These are phyloP conservation scores for Sceliomorpha sp. DNA, from an alignment of 2,888 invertebrate genomes.

Conservation along the genomic window DNA sequence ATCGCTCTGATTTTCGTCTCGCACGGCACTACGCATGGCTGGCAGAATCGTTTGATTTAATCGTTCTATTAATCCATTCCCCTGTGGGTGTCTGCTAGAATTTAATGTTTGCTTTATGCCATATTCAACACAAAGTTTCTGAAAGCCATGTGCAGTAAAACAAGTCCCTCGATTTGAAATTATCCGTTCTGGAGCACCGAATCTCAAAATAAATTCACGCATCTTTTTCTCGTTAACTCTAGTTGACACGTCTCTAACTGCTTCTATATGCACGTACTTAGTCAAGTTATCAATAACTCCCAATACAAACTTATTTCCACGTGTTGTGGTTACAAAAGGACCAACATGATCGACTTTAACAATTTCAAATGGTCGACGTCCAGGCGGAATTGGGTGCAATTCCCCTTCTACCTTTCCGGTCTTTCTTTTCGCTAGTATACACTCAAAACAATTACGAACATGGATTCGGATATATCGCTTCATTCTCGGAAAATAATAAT, in stretches of 20 bases:
- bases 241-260: slow-evolving; percentile 25
- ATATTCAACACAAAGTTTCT: slow-evolving; percentile 27
- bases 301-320: slow-evolving; percentile 43
- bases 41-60: slow-evolving; percentile 40
- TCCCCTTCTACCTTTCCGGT: slow-evolving; percentile 42
- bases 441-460: slow-evolving; percentile 47
- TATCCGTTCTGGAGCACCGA: slow-evolving; percentile 49
- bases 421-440: slow-evolving; percentile 40
- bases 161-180: slow-evolving; percentile 56
- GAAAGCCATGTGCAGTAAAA: slow-evolving; percentile 38
- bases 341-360: slow-evolving; percentile 57
- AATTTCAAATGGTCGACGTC: slow-evolving; percentile 41
- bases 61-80: slow-evolving; percentile 49
- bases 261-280: slow-evolving; percentile 40
- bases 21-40: too few species aligned
- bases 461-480: slow-evolving; percentile 45
- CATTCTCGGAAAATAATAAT: slow-evolving; percentile 48
- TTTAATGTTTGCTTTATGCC: slow-evolving; percentile 51
- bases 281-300: slow-evolving; percentile 53
- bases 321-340: slow-evolving; percentile 43
- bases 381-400: slow-evolving; percentile 55
- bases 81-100: slow-evolving; percentile 52
- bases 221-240: slow-evolving; percentile 23
- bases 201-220: slow-evolving; percentile 40
- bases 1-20: slow-evolving; percentile 7